Evolutionary conservation across 64 coral and sea anemone species (phyloP).

Genomic region (Stylophora pistillata): DNA sequence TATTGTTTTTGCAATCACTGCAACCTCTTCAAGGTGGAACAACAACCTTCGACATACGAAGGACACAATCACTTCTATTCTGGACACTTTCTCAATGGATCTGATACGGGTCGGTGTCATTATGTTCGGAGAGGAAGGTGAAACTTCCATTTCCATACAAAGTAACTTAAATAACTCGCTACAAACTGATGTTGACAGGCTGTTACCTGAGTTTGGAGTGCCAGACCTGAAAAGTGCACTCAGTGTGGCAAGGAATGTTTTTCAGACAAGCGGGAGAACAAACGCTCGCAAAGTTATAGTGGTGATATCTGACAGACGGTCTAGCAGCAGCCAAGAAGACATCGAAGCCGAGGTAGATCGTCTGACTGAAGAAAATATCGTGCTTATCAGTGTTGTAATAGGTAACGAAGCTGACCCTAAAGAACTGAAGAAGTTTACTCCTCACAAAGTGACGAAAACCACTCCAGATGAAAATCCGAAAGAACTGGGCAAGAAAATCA

Average conservation of each 20-base stretch:
- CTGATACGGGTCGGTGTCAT: constrained; percentile 63
- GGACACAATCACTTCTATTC: constrained; percentile 62
- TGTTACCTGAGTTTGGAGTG: constrained; percentile 31
- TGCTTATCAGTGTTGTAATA: constrained; percentile 78
- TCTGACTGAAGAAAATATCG: constrained; percentile 56
- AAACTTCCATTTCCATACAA: constrained; percentile 6
- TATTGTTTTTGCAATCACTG: constrained; percentile 78
- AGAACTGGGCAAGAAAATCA: constrained; percentile 59
- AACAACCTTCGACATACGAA: constrained; percentile 75
- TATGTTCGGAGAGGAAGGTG: constrained; percentile 38
- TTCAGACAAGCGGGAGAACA: constrained; percentile 72
- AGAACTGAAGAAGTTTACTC: constrained; percentile 52
- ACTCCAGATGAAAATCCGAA: constrained; percentile 43
- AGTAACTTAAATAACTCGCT: background rate
- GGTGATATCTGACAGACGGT: constrained; percentile 68
- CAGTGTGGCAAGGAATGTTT: constrained; percentile 64
- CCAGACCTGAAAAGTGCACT: constrained; percentile 70
- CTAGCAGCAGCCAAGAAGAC: constrained; percentile 31
- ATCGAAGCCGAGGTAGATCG: constrained; percentile 51
- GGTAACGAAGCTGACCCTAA: constrained; percentile 53
- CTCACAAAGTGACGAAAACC: constrained; percentile 49
- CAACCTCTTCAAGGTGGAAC: constrained; percentile 39
- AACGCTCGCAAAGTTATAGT: constrained; percentile 76
- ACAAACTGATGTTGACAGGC: background rate
- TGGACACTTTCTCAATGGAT: constrained; percentile 67